A percentile compares a stretch with the other conserved stretches of the same genome.
Conservation (phyloP, 2,797 vertebrate species). For the Hafferia zeledoni region DNA sequence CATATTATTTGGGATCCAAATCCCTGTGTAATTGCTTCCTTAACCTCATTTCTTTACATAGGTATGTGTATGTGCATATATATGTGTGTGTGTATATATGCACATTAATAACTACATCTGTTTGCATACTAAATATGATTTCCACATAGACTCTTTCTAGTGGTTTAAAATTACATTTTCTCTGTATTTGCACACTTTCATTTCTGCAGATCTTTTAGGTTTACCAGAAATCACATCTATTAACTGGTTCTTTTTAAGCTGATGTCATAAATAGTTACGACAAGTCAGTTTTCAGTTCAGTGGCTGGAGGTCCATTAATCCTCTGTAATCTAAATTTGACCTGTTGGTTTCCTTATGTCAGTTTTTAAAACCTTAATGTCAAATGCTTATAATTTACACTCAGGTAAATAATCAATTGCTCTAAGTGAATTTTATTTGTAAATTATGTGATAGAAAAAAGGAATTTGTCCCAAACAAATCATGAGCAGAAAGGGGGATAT, state of each 20-base stretch:
- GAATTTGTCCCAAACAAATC: not conserved
- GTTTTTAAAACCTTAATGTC: not conserved
- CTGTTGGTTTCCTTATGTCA: not conserved
- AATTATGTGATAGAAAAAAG: not conserved
- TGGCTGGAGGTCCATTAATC: not conserved
- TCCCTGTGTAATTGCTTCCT: not conserved
- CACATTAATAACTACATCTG: not conserved
- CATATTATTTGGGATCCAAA: not conserved
- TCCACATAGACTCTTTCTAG: not conserved
- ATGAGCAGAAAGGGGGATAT: not conserved
- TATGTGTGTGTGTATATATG: not conserved
- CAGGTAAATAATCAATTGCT: not conserved
- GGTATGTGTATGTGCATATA: not conserved
- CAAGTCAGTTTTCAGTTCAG: not conserved
- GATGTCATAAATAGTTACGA: not conserved
- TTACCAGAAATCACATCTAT: not conserved
- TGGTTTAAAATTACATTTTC: not conserved
- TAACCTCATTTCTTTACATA: conserved; percentile 2
- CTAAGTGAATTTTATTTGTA: not conserved
- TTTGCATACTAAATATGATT: not conserved
- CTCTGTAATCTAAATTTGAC: not conserved
- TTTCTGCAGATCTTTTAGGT: not conserved
- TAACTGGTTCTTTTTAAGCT: not conserved
- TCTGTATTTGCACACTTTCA: not conserved
- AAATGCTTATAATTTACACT: not conserved